Conservation (phyloP, 2,797 vertebrate genomes). For the Myotis vivesi region DNA sequence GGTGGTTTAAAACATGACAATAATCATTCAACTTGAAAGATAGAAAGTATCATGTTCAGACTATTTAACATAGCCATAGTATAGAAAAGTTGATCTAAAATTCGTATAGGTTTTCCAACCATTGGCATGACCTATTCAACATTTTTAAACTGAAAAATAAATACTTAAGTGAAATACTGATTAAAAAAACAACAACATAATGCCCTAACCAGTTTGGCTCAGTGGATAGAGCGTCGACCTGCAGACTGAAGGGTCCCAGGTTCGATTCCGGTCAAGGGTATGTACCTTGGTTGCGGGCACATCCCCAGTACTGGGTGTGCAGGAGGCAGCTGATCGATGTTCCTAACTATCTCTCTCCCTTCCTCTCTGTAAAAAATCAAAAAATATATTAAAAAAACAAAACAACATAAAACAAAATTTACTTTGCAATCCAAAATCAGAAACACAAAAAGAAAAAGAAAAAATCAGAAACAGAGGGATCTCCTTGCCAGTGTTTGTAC, state of each 20-base stretch:
- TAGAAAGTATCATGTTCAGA: constrained; percentile 70
- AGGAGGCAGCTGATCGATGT: too few relatives aligned
- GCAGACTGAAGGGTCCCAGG: too few relatives aligned
- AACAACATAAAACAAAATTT: constrained; percentile 60
- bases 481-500: constrained; percentile 75
- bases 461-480: constrained; percentile 71
- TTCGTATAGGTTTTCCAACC: constrained; percentile 77
- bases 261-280: too few relatives aligned
- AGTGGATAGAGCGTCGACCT: too few relatives aligned
- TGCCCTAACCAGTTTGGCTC: too few relatives aligned
- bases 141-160: constrained; percentile 71
- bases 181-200: constrained; percentile 26
- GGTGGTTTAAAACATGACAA: constrained; percentile 51
- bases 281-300: too few relatives aligned
- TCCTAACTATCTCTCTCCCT: too few relatives aligned
- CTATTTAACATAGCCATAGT: constrained; percentile 72
- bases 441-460: neutral
- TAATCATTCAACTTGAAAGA: constrained; percentile 67
- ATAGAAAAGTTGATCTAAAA: constrained; percentile 76
- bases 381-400: too few relatives aligned
- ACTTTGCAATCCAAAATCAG: constrained; percentile 71
- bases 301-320: too few relatives aligned
- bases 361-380: too few relatives aligned
- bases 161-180: constrained; percentile 74
- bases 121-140: constrained; percentile 71